Conservation (phyloP, 2,888 invertebrate genomes). For the Agriotes lineatus region DNA sequence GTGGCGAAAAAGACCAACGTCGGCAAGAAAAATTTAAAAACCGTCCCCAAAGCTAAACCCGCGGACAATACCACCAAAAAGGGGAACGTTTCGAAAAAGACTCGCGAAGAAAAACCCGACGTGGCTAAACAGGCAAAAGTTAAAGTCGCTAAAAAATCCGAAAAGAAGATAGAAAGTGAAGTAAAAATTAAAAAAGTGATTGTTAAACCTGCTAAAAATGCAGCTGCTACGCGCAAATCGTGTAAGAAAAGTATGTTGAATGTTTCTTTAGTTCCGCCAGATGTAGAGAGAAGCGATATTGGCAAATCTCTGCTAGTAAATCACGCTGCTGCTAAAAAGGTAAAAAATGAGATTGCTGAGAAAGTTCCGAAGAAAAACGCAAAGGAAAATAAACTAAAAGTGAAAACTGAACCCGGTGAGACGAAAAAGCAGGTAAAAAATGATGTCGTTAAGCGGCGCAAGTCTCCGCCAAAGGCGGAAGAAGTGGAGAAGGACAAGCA, state of each 20-base stretch:
- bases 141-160: conserved; percentile 14
- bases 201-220: conserved; percentile 23
- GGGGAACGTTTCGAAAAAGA: neutral
- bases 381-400: conserved; percentile 30
- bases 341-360: conserved; percentile 30
- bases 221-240: conserved; percentile 22
- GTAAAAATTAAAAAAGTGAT: conserved; percentile 26
- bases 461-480: conserved; percentile 38
- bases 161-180: neutral
- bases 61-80: neutral
- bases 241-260: conserved; percentile 27
- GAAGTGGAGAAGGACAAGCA: conserved; percentile 37
- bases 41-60: conserved; percentile 55
- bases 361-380: conserved; percentile 25
- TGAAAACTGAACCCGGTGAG: conserved; percentile 25
- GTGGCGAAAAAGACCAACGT: conserved; percentile 47
- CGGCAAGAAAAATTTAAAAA: conserved; percentile 50
- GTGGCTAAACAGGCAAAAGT: neutral
- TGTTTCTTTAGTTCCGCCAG: neutral
- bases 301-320: conserved; percentile 21
- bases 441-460: conserved; percentile 38
- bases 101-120: neutral
- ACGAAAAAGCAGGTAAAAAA: conserved; percentile 32
- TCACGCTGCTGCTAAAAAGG: conserved; percentile 24
- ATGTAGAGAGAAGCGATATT: conserved; percentile 22